A percentile compares a stretch with the other conserved stretches of the same genome.
Evolutionary conservation across 2,113 vertebrate genomes (phyloP).

Genomic region (Erpornis zantholeuca): DNA sequence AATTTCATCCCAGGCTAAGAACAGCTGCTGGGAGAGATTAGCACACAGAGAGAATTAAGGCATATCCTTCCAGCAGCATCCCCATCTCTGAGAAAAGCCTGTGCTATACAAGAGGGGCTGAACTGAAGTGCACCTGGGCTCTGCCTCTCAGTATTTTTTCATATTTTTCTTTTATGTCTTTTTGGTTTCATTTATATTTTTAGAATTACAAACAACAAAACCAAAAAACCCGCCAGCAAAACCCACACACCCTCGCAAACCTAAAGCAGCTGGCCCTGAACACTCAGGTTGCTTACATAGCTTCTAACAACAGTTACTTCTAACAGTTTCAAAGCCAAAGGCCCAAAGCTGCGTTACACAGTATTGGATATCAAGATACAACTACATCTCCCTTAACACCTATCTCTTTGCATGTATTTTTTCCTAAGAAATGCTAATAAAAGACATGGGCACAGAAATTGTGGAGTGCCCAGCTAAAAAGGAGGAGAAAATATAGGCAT

Average conservation of each 20-base stretch:
- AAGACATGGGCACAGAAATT: background rate
- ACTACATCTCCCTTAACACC: background rate
- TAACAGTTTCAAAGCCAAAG: background rate
- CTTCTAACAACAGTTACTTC: background rate
- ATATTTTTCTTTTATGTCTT: background rate
- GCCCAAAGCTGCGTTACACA: background rate
- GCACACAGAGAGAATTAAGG: background rate
- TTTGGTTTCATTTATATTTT: background rate
- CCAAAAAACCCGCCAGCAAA: background rate
- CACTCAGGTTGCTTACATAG: background rate
- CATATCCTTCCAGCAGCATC: background rate
- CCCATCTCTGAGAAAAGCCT: background rate
- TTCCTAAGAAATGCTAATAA: background rate
- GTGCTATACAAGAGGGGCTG: background rate
- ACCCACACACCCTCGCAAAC: background rate
- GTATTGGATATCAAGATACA: background rate
- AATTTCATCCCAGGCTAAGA: conserved; percentile 24
- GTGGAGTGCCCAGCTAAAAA: background rate
- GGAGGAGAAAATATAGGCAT: background rate
- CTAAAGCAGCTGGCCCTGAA: background rate
- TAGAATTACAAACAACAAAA: background rate
- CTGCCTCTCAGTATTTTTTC: background rate
- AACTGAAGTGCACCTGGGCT: background rate
- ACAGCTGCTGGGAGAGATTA: conserved; percentile 7
- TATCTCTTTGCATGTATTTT: background rate